Evolutionary conservation across 2,888 invertebrate genomes (phyloP).

Genomic region (Copidosoma aretas): DNA sequence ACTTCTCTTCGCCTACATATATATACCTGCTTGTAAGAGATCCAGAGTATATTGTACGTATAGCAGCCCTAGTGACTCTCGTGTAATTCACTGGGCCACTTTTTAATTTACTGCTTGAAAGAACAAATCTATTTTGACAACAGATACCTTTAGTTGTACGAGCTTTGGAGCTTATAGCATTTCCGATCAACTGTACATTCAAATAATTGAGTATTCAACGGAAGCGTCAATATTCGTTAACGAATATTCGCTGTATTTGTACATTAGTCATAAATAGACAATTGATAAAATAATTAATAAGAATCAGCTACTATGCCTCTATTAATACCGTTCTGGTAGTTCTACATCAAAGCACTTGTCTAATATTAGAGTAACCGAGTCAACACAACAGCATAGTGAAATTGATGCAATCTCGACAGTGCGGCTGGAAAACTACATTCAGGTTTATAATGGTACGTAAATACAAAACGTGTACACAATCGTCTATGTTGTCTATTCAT

Average conservation of each 20-base stretch:
- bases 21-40: not conserved
- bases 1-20: not conserved
- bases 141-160: too few relatives aligned
- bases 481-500: too few relatives aligned
- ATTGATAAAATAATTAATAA: too few relatives aligned
- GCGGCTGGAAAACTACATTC: not conserved
- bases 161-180: too few relatives aligned
- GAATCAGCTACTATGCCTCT: not conserved
- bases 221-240: too few relatives aligned
- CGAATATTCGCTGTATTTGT: too few relatives aligned
- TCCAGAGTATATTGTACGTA: not conserved
- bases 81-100: not conserved
- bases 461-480: too few relatives aligned
- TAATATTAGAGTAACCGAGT: constrained; percentile 5
- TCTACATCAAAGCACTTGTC: not conserved
- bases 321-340: not conserved
- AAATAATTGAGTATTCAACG: too few relatives aligned
- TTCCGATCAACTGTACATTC: not conserved
- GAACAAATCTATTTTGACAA: not conserved
- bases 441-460: too few relatives aligned
- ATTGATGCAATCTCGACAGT: constrained; percentile 14
- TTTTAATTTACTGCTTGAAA: not conserved
- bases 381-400: not conserved
- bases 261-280: too few relatives aligned
- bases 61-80: not conserved